Conservation (phyloP, 2,888 invertebrate genomes). For the Caenorhabditis becei region DNA sequence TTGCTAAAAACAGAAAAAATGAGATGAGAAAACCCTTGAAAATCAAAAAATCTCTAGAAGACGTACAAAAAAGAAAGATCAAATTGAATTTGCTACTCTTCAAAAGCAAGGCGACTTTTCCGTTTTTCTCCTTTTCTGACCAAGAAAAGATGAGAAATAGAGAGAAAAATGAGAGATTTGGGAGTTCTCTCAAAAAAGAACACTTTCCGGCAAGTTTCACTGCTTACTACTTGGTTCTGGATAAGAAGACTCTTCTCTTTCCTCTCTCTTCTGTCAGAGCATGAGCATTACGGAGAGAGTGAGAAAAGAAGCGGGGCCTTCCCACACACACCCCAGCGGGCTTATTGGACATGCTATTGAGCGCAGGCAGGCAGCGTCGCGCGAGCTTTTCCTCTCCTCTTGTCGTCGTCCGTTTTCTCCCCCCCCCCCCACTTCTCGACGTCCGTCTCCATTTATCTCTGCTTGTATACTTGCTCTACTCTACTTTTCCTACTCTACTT, state of each 20-base stretch:
- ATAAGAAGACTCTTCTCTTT: constrained; percentile 20
- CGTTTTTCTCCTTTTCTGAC: no score
- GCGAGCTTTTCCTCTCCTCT: constrained; percentile 19
- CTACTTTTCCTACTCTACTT: constrained; percentile 16
- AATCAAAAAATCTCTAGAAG: no score
- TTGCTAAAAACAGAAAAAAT: no score
- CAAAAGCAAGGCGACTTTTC: no score
- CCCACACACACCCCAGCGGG: constrained; percentile 26
- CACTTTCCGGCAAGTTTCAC: neutral
- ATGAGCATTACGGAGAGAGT: constrained; percentile 40
- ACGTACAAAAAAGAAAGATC: neutral
- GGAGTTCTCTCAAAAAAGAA: no score
- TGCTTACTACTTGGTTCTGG: constrained; percentile 40
- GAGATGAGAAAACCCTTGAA: no score
- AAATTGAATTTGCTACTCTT: constrained; percentile 1
- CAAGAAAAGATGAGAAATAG: no score
- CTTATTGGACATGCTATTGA: constrained; percentile 60
- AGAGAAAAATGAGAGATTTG: no score
- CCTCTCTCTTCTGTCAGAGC: constrained; percentile 10
- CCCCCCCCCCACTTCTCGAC: constrained; percentile 6
- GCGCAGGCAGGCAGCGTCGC: constrained; percentile 41
- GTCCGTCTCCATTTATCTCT: constrained; percentile 26
- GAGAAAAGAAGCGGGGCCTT: constrained; percentile 35
- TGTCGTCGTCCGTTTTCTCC: neutral
- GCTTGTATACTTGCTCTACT: constrained; percentile 21